These are phyloP conservation scores for Zaprionus lineosus DNA, from an alignment of 2,888 invertebrate genomes.

Conservation along the genomic window DNA sequence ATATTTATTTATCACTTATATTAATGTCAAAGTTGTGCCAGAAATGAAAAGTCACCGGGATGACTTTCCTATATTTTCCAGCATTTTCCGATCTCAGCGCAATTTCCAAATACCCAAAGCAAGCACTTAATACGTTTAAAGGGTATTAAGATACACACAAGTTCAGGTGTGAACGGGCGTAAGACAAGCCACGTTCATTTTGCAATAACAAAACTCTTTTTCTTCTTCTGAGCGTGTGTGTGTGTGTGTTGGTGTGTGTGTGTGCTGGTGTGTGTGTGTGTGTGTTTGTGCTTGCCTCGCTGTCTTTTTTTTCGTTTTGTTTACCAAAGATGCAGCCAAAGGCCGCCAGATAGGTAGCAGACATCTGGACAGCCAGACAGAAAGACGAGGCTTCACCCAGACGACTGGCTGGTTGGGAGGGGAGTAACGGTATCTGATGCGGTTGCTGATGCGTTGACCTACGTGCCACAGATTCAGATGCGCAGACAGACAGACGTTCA, in stretches of 20 bases:
- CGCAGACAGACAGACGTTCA: constrained; percentile 48
- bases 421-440: constrained; percentile 10
- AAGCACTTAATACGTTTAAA: not conserved
- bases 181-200: constrained; percentile 55
- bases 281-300: too few relatives aligned
- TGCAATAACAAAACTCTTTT: constrained; percentile 57
- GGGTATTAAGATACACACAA: constrained; percentile 17
- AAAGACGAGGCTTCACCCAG: constrained; percentile 32
- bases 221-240: too few relatives aligned
- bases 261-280: too few relatives aligned
- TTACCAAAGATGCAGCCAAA: constrained; percentile 46
- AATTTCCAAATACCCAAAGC: too few relatives aligned
- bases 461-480: constrained; percentile 67
- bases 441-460: constrained; percentile 67
- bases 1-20: too few relatives aligned
- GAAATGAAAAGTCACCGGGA: too few relatives aligned
- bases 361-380: constrained; percentile 33
- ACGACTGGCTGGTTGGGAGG: constrained; percentile 32
- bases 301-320: too few relatives aligned
- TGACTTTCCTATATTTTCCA: too few relatives aligned
- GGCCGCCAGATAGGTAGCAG: constrained; percentile 49
- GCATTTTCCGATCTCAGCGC: too few relatives aligned
- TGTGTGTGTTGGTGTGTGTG: too few relatives aligned
- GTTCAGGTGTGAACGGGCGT: constrained; percentile 60
- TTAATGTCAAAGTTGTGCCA: too few relatives aligned